These are phyloP conservation scores for fruit fly (Drosophila melanogaster) DNA, from an alignment of 1,140 invertebrate species.

Conservation along the genomic window DNA sequence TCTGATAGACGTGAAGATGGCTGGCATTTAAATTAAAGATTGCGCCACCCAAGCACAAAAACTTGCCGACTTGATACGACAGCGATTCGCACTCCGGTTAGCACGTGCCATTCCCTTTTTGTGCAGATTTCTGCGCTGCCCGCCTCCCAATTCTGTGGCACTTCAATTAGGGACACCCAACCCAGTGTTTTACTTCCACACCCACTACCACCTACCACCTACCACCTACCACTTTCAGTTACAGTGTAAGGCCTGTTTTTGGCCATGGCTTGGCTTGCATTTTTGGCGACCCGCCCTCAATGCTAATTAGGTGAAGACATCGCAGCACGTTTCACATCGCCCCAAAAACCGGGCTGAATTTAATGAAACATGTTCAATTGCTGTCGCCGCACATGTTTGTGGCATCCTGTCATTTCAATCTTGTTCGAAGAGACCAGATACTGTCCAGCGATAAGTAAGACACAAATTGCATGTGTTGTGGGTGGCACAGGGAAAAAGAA, in stretches of 20 bases:
- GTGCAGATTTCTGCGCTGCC: not conserved
- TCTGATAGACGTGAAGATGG: constrained; percentile 81
- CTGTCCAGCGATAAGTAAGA: constrained; percentile 27
- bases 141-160: constrained; percentile 26
- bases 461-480: constrained; percentile 14
- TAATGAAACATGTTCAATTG: constrained; percentile 52
- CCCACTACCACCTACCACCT: no score
- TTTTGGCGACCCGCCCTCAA: constrained; percentile 59
- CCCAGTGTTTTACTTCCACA: no score
- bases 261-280: constrained; percentile 68
- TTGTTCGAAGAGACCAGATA: constrained; percentile 25
- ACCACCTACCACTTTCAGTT: no score
- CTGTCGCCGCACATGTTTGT: not conserved
- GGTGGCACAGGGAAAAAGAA: constrained; percentile 8
- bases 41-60: constrained; percentile 67
- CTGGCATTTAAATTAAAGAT: constrained; percentile 83
- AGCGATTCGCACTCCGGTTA: constrained; percentile 6
- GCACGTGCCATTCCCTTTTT: constrained; percentile 50
- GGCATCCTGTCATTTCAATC: constrained; percentile 29
- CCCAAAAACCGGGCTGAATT: constrained; percentile 3
- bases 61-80: constrained; percentile 49
- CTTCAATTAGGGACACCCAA: constrained; percentile 56
- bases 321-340: constrained; percentile 57
- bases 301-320: constrained; percentile 71
- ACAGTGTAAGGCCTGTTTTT: constrained; percentile 29